Evolutionary conservation across 2,113 vertebrate species (phyloP).

Genomic region (Salvator merianae): DNA sequence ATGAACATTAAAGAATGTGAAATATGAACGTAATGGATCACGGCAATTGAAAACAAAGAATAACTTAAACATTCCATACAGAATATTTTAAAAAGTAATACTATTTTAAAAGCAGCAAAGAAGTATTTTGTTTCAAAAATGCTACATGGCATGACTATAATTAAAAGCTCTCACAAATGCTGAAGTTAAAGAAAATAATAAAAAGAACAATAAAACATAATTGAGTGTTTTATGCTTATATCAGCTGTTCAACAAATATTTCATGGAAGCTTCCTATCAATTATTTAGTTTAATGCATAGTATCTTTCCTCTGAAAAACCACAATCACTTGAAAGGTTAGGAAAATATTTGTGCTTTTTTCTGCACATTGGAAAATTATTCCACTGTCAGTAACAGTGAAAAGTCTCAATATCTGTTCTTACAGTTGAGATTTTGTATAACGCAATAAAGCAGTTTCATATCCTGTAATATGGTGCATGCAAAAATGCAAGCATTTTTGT

Average conservation of each 20-base stretch:
- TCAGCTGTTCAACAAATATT: neutral
- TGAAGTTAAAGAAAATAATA: neutral
- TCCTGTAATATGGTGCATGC: neutral
- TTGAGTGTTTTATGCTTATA: neutral
- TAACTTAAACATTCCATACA: conserved; percentile 51
- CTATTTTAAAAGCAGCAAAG: conserved; percentile 18
- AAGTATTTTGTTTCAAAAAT: neutral
- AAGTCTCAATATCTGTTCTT: no score
- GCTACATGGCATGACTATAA: neutral
- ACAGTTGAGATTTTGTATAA: neutral
- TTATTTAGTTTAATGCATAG: neutral
- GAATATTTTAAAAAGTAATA: conserved; percentile 49
- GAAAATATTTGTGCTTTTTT: neutral
- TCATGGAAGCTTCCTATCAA: neutral
- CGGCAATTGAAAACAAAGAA: conserved; percentile 46
- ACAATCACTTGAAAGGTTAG: no score
- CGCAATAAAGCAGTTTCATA: neutral
- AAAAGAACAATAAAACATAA: neutral
- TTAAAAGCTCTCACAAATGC: neutral
- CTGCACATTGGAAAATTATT: neutral
- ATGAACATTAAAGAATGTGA: neutral
- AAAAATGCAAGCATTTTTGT: neutral
- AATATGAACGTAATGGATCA: neutral
- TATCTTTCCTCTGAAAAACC: neutral
- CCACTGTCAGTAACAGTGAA: neutral